phyloP scores from a whole-genome alignment of 2,797 vertebrate genomes.

The Fringilla coelebs region DNA sequence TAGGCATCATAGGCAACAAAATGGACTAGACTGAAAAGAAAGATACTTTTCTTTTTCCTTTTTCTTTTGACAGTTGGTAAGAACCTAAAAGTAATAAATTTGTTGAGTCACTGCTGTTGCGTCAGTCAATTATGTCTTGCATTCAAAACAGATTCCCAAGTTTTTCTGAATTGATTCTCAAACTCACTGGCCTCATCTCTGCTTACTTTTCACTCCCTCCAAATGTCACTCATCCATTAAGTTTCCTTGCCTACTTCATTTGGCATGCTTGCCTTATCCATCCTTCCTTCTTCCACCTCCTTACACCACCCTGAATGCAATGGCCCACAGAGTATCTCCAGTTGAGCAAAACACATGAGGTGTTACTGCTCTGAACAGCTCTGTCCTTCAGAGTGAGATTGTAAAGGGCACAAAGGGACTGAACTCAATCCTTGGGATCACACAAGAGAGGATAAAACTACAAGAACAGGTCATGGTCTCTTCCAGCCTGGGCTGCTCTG shows the following conservation, averaged over 20 bases:
- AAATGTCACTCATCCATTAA: background rate
- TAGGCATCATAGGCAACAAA: background rate
- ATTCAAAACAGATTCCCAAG: background rate
- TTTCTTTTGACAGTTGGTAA: no score
- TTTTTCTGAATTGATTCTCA: background rate
- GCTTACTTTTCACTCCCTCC: background rate
- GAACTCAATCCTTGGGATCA: background rate
- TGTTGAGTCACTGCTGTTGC: background rate
- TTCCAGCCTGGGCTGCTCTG: background rate
- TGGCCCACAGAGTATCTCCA: background rate
- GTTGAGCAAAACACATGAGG: background rate
- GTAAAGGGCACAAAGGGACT: background rate
- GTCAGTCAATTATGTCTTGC: background rate
- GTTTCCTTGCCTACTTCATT: background rate
- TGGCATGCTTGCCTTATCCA: background rate
- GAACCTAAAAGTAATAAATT: background rate
- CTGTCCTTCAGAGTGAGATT: background rate
- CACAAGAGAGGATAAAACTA: background rate
- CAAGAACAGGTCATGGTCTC: background rate
- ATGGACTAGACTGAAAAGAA: background rate
- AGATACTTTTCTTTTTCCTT: background rate
- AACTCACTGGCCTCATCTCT: background rate
- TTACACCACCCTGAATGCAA: background rate
- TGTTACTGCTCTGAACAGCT: background rate
- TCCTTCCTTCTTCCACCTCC: background rate